Conservation (phyloP, 2,888 invertebrate species). For the Byasa hedistus region DNA sequence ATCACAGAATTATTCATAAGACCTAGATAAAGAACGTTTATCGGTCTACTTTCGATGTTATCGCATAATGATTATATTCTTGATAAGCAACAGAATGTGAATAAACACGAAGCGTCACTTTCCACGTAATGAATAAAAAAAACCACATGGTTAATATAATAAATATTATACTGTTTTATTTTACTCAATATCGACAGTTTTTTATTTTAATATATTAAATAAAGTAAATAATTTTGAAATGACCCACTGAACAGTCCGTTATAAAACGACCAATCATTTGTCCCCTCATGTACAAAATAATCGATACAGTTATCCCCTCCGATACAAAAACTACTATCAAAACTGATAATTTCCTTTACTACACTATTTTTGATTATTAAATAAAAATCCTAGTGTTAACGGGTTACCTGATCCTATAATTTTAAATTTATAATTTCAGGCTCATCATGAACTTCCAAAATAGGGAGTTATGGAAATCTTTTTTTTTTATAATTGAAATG, state of each 20-base stretch:
- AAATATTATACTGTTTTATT: neutral
- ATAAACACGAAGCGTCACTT: neutral
- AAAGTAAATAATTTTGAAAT: neutral
- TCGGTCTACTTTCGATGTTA: neutral
- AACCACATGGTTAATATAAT: neutral
- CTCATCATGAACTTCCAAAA: no score
- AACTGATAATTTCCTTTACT: no score
- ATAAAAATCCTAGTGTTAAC: no score
- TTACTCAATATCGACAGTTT: neutral
- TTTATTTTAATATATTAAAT: neutral
- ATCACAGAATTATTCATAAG: neutral
- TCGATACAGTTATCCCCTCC: neutral
- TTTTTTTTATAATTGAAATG: no score
- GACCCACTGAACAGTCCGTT: neutral
- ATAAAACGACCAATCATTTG: neutral
- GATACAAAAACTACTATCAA: no score
- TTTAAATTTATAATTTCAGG: no score
- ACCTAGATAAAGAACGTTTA: neutral
- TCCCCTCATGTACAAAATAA: neutral
- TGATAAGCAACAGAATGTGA: neutral
- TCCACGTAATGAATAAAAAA: neutral
- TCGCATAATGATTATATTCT: neutral
- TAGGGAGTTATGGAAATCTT: no score
- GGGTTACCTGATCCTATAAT: no score
- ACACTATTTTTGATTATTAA: no score